A percentile compares a stretch with the other conserved stretches of the same genome.
phyloP scores from a whole-genome alignment of 2,113 vertebrate genomes.

The Atractosteus spatula region DNA sequence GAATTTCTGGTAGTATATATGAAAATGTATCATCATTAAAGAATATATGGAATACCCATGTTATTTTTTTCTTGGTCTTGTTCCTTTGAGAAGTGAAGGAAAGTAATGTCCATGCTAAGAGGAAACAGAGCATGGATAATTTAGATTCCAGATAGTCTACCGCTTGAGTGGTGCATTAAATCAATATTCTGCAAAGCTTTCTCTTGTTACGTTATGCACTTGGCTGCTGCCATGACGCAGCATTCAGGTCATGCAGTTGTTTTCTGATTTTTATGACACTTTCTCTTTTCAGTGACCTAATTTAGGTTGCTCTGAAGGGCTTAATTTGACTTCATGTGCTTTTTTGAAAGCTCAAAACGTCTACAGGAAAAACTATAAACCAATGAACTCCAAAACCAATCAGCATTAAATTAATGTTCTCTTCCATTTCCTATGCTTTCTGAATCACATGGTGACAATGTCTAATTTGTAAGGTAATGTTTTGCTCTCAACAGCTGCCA shows the following conservation, averaged over 20 bases:
- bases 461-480: neutral
- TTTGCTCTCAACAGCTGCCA: too few species aligned
- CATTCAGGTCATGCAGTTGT: constrained; percentile 66
- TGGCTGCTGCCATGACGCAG: constrained; percentile 80
- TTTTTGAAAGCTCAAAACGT: constrained; percentile 26
- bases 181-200: constrained; percentile 89
- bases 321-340: constrained; percentile 46
- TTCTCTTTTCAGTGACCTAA: constrained; percentile 51
- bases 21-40: neutral
- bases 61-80: constrained; percentile 32
- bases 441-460: constrained; percentile 1
- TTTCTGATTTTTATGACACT: constrained; percentile 68
- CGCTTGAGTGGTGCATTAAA: constrained; percentile 86
- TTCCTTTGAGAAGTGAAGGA: constrained; percentile 68
- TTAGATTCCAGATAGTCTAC: constrained; percentile 73
- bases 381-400: too few species aligned
- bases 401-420: neutral
- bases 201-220: constrained; percentile 85
- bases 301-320: constrained; percentile 54
- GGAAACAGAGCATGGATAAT: constrained; percentile 93
- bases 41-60: neutral
- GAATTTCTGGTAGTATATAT: neutral
- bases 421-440: neutral
- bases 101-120: constrained; percentile 74
- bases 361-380: neutral